Evolutionary conservation across 2,113 vertebrate species (phyloP).

Genomic region (Xyliphius kryptos): DNA sequence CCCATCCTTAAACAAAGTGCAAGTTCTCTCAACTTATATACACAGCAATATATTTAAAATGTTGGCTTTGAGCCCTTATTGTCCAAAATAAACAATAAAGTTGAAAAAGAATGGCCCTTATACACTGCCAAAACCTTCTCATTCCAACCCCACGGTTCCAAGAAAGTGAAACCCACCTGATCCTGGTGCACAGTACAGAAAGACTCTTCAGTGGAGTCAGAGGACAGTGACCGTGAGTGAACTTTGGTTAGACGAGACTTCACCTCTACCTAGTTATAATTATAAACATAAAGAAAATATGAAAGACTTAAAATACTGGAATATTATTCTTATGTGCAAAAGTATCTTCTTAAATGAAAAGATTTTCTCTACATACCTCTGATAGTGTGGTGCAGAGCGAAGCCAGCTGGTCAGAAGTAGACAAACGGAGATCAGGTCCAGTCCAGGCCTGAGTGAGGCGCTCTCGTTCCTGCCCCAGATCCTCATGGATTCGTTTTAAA

Average conservation of each 20-base stretch:
- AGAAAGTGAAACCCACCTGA: constrained; percentile 64
- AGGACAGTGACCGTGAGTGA: constrained; percentile 80
- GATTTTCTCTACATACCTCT: constrained; percentile 48
- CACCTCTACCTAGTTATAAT: constrained; percentile 58
- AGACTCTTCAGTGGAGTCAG: constrained; percentile 78
- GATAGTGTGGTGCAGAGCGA: constrained; percentile 61
- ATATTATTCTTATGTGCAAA: too few relatives aligned
- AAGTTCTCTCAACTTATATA: too few relatives aligned
- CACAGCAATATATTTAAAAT: too few relatives aligned
- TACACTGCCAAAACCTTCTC: too few relatives aligned
- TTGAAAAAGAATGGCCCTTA: too few relatives aligned
- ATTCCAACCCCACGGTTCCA: too few relatives aligned
- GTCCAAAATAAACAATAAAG: too few relatives aligned
- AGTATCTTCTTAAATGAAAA: too few relatives aligned
- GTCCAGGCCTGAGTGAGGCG: constrained; percentile 63
- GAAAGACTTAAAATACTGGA: neutral
- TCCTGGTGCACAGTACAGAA: constrained; percentile 76
- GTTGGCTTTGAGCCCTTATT: too few relatives aligned
- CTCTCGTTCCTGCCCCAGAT: constrained; percentile 60
- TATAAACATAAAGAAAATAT: constrained; percentile 16
- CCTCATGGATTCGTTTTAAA: constrained; percentile 60
- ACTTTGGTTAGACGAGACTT: constrained; percentile 72
- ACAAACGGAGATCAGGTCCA: constrained; percentile 53
- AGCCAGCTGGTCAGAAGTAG: constrained; percentile 60
- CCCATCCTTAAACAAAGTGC: too few relatives aligned